Evolutionary conservation across 2,888 invertebrate genomes (phyloP), one percentile per base, ranked within the genome.

Genomic region (Acrobasis repandana): DNA sequence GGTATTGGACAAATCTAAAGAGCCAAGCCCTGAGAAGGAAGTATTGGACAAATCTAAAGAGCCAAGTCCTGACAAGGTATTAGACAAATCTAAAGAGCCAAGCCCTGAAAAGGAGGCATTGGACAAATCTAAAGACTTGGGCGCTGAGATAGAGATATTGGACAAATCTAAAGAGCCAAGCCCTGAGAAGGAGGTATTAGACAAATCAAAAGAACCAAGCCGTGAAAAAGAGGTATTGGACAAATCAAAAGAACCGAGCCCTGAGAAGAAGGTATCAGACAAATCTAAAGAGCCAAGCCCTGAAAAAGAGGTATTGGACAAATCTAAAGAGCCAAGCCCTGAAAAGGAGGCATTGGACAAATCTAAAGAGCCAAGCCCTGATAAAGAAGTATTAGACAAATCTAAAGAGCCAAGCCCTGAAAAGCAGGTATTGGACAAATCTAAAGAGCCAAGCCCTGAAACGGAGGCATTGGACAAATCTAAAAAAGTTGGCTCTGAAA

Each of bases 241-340:
- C 6, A 61, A 61, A 0, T 65, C 66, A 0, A 67, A 63, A 16
- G 54, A 51, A 2, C 36, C 64, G 2, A 71, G 68, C 47, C 65
- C 65, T 1, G 49, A 58, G 4, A 61, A 64, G 34, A 54, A 63
- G 1, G 20, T 11, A 6, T 28, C 47, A 6, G 52, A 46, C 46
- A 46, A 46, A 28, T 46, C 28, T 1, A n/a, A n/a, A n/a, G n/a
- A n/a, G n/a, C n/a, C n/a, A n/a, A n/a, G n/a, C n/a, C n/a, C n/a
- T n/a, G n/a, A n/a, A n/a, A n/a, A n/a, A n/a, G n/a, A n/a, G n/a
- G n/a, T n/a, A n/a, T n/a, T n/a, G n/a, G n/a, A n/a, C n/a, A n/a
- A n/a, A n/a, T n/a, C n/a, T n/a, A n/a, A n/a, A n/a, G n/a, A n/a
- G n/a, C n/a, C n/a, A n/a, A n/a, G n/a, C n/a, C n/a, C n/a, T n/a